Evolutionary conservation across 2,797 vertebrate species (phyloP), one percentile per base, ranked within the genome.

Genomic region (Miichthys miiuy): DNA sequence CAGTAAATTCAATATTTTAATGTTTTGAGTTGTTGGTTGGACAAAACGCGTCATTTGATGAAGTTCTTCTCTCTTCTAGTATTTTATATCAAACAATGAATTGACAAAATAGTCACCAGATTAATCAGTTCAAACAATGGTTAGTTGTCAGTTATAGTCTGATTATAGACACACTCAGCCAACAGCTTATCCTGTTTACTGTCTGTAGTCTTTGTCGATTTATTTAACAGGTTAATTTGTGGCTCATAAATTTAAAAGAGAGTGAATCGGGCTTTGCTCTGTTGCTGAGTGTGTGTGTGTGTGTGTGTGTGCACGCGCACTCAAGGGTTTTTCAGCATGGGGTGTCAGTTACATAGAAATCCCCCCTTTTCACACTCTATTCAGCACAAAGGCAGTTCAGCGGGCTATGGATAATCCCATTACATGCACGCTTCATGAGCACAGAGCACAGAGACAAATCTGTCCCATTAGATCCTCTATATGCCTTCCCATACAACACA

Each of bases 261-360:
- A 57, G 30, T 68, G 63, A 87, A 73, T 20, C 34, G 73, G 38
- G 27, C 75, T 60, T 51, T 16, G 41, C 27, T 55, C n/a, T 34
- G 62, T 58, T 76, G 56, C 78, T 78, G 10, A 60, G 68, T 69
- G 14, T 18, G 14, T 30, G 62, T 67, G 79, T 64, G 75, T 55
- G 20, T 52, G 52, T 60, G 78, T 68, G 46, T 44, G 38, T 30
- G 44, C 47, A 56, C 66, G 21, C 70, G 67, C 25, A 18, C 3
- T 77, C 51, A 66, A 76, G 77, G 57, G 72, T 9, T 50, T 82
- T 88, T 65, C 58, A 73, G 73, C 63, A 62, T 63, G 79, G 88
- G 88, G 93, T 91, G 88, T 93, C 89, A 86, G 12, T 94, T 92
- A 90, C 91, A 89, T 58, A 88, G 76, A 89, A 91, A 91, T 87